Conservation (phyloP, 1,140 invertebrate species). For the Caenorhabditis tropicalis region DNA sequence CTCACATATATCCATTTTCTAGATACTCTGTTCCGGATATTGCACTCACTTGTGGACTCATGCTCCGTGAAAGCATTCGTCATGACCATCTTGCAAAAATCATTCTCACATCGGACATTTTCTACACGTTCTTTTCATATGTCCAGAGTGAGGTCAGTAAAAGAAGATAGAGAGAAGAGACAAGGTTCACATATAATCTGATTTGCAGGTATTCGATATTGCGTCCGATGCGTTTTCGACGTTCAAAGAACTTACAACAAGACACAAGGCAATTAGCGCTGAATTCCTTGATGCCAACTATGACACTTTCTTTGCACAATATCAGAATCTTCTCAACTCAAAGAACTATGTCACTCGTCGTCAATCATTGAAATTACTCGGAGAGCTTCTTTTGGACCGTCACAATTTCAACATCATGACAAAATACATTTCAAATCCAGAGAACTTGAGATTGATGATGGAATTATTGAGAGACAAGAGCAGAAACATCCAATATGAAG, state of each 20-base stretch:
- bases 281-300: constrained; percentile 99
- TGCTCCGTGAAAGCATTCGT: constrained; percentile 95
- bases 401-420: constrained; percentile 99
- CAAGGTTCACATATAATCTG: neutral
- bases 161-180: neutral
- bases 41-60: constrained; percentile 97
- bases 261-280: constrained; percentile 96
- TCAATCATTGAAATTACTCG: constrained; percentile 93
- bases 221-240: constrained; percentile 99
- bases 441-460: constrained; percentile 99
- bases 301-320: constrained; percentile 93
- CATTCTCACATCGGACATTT: neutral
- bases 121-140: constrained; percentile 15
- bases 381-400: constrained; percentile 94
- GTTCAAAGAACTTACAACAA: constrained; percentile 98
- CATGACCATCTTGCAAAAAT: constrained; percentile 95
- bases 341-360: constrained; percentile 97
- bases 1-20: constrained; percentile 58
- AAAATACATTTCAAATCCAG: constrained; percentile 96
- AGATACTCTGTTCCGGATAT: constrained; percentile 99
- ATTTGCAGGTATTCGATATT: constrained; percentile 88
- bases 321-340: constrained; percentile 94
- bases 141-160: constrained; percentile 22
- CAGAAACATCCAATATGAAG: constrained; percentile 99
- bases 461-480: constrained; percentile 99